phyloP scores from a whole-genome alignment of 2,113 vertebrate species.

The Hystrix brachyura region DNA sequence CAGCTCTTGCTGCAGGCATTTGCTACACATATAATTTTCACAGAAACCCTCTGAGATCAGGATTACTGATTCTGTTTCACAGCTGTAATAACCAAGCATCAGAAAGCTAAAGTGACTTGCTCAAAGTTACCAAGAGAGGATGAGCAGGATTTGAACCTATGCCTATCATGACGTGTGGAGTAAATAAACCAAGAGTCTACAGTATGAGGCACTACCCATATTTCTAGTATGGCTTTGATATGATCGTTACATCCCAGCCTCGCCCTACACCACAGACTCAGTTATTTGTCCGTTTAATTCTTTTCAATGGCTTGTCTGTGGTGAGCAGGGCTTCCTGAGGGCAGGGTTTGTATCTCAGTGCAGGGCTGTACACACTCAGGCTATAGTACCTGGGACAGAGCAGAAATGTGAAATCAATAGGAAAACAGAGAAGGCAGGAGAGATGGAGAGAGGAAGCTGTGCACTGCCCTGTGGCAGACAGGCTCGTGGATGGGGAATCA shows the following conservation, averaged over 20 bases:
- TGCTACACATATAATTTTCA: conserved; percentile 60
- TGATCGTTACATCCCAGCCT: background rate
- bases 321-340: background rate
- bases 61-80: conserved; percentile 58
- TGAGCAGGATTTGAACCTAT: background rate
- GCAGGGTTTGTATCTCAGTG: background rate
- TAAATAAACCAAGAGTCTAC: background rate
- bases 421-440: background rate
- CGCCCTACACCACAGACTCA: background rate
- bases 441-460: background rate
- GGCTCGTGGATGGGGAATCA: background rate
- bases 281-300: background rate
- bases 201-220: background rate
- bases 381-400: background rate
- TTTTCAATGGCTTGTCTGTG: background rate
- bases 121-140: conserved; percentile 7
- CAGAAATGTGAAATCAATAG: background rate
- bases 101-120: conserved; percentile 28
- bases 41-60: conserved; percentile 33
- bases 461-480: background rate
- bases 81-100: conserved; percentile 36
- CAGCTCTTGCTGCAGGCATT: conserved; percentile 17
- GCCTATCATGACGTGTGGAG: background rate
- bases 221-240: background rate
- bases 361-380: background rate